Conservation (phyloP, 2,113 vertebrate genomes). For the Albula glossodonta region DNA sequence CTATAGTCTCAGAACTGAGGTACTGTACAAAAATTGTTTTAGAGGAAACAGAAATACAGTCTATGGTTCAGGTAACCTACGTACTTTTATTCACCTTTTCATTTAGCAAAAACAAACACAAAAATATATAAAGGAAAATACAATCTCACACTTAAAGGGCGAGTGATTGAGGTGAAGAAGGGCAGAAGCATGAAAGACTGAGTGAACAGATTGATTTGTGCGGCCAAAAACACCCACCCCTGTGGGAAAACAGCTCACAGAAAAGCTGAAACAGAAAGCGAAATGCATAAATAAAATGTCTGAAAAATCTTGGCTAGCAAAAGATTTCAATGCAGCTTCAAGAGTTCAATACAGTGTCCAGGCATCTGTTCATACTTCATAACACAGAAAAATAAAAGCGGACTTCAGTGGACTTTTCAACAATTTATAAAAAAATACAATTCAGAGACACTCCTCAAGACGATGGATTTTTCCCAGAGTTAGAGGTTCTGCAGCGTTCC, state of each 20-base stretch:
- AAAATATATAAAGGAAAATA: slow-evolving; percentile 59
- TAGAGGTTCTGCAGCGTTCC: background rate
- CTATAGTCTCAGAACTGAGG: background rate
- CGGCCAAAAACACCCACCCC: slow-evolving; percentile 53
- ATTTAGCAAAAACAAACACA: slow-evolving; percentile 64
- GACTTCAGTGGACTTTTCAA: slow-evolving; percentile 51
- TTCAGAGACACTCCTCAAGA: slow-evolving; percentile 18
- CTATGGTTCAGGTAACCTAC: background rate
- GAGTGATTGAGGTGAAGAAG: slow-evolving; percentile 65
- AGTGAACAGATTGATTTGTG: slow-evolving; percentile 40
- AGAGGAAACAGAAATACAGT: background rate
- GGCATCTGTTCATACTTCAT: slow-evolving; percentile 62
- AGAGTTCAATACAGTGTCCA: too few species aligned
- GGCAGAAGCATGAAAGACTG: slow-evolving; percentile 45
- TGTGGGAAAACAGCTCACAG: slow-evolving; percentile 25
- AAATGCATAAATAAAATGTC: slow-evolving; percentile 71
- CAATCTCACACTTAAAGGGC: slow-evolving; percentile 58
- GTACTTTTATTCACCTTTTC: slow-evolving; percentile 56
- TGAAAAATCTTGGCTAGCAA: slow-evolving; percentile 68
- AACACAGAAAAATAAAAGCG: slow-evolving; percentile 50
- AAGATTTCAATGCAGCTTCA: slow-evolving; percentile 57
- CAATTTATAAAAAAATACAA: slow-evolving; percentile 6
- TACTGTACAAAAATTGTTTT: background rate
- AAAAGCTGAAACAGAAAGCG: slow-evolving; percentile 56
- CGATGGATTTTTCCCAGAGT: slow-evolving; percentile 41